These are phyloP conservation scores for Aphelenchoides avenae DNA, from an alignment of 1,140 invertebrate genomes.

Conservation along the genomic window DNA sequence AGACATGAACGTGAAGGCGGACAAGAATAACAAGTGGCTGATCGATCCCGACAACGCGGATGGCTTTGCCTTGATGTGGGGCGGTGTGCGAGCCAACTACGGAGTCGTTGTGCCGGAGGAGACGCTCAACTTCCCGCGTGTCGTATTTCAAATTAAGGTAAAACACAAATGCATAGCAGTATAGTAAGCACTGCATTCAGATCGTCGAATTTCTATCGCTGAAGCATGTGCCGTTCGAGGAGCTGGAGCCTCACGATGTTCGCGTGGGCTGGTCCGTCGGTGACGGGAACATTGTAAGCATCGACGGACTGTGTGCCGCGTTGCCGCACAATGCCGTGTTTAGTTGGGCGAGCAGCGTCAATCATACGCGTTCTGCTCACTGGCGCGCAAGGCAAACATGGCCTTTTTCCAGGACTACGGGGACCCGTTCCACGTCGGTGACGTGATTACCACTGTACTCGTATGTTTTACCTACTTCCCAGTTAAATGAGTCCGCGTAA, in stretches of 20 bases:
- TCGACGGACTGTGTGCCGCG: not conserved
- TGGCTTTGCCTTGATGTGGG: constrained; percentile 50
- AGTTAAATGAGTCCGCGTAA: too few species aligned
- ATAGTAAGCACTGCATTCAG: too few species aligned
- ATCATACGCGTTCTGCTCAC: constrained; percentile 35
- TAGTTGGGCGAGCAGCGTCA: constrained; percentile 33
- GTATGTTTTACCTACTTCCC: constrained; percentile 34
- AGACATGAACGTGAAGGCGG: constrained; percentile 46
- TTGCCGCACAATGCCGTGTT: constrained; percentile 17
- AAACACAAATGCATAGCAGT: not conserved
- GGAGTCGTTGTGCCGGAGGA: constrained; percentile 26
- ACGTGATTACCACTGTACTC: constrained; percentile 45
- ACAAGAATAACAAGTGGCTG: constrained; percentile 42
- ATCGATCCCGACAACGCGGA: constrained; percentile 46
- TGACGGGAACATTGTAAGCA: not conserved
- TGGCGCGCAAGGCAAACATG: constrained; percentile 34
- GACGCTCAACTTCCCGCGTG: constrained; percentile 11
- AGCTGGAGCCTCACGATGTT: constrained; percentile 40
- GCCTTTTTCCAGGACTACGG: constrained; percentile 35
- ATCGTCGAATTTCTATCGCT: constrained; percentile 35
- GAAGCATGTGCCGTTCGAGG: constrained; percentile 46
- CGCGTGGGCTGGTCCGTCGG: constrained; percentile 38
- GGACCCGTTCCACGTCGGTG: constrained; percentile 31
- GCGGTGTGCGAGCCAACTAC: constrained; percentile 40
- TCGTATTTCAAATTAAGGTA: constrained; percentile 42